Evolutionary conservation across 2,797 vertebrate species (phyloP), one percentile per base, ranked within the genome.

Genomic region (Protosalanx chinensis): DNA sequence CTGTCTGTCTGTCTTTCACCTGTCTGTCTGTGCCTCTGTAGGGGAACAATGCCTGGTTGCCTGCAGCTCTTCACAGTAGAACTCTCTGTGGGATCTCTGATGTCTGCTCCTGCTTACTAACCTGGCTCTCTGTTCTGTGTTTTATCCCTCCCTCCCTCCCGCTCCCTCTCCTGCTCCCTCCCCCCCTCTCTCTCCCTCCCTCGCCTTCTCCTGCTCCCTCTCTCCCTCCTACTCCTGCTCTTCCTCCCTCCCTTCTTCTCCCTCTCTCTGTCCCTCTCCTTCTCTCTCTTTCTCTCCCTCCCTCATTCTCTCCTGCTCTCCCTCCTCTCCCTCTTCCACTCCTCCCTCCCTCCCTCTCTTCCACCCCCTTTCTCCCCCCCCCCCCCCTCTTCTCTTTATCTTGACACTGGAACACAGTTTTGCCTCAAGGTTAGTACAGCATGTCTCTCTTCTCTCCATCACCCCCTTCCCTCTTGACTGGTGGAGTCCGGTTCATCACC

Each of bases 381-480:
- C n/a, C n/a, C 57, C 29, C 10, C 65, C 5, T 64, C 23, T 51
- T 67, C 64, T 72, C 59, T 37, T 18, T n/a, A 4, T 53, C 51
- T n/a, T 53, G 37, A 41, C 37, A 41, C 37, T 41, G 37, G 37
- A 41, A 41, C 37, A 30, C 91, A 93, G 92, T 86, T 71, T 92
- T 83, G 85, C 91, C 86, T 92, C 92, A 90, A 93, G 92, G 92
- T 93, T 89, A 92, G 92, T 92, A 88, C 77, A 0, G 80, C 84
- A 78, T 30, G 79, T 72, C 79, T 83, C 79, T 78, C 76, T 75
- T 75, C n/a, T 77, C 73, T 53, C 66, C 51, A 16, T n/a, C 51
- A 4, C 16, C 7, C 18, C 51, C 7, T 53, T 15, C 51, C 18
- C 7, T 5, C 16, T n/a, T 49, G 18, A 53, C 13, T 53, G 51